These are phyloP conservation scores for Oenanthe melanoleuca DNA, from an alignment of 2,113 vertebrate genomes.

Conservation along the genomic window DNA sequence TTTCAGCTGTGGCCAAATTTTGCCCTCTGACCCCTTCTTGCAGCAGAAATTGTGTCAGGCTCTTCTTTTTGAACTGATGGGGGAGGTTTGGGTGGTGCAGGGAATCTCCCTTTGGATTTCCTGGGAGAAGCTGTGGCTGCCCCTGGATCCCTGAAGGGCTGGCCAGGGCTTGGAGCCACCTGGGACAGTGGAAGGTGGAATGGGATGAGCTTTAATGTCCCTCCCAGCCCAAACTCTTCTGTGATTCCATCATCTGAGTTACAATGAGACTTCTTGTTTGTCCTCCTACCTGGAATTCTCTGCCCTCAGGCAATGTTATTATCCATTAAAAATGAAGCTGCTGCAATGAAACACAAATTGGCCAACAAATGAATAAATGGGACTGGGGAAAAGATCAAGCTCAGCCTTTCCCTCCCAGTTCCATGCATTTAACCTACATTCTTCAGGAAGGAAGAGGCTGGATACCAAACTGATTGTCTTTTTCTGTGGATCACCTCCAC, in stretches of 20 bases:
- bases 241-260: background rate
- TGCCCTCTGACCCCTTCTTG: background rate
- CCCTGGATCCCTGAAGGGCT: background rate
- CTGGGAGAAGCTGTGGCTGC: background rate
- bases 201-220: background rate
- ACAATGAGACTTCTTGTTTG: background rate
- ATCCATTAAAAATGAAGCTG: background rate
- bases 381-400: background rate
- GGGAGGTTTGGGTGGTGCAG: background rate
- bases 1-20: background rate
- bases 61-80: background rate
- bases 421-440: background rate
- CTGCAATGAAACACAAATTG: background rate
- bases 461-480: background rate
- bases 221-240: background rate
- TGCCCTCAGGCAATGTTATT: background rate
- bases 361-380: background rate
- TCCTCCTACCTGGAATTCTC: background rate
- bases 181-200: background rate
- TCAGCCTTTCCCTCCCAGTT: background rate
- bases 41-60: background rate
- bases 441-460: background rate
- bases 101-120: background rate
- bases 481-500: background rate
- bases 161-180: background rate